Evolutionary conservation across 2,113 vertebrate genomes (phyloP).

Genomic region (Corythornis madagascariensis): DNA sequence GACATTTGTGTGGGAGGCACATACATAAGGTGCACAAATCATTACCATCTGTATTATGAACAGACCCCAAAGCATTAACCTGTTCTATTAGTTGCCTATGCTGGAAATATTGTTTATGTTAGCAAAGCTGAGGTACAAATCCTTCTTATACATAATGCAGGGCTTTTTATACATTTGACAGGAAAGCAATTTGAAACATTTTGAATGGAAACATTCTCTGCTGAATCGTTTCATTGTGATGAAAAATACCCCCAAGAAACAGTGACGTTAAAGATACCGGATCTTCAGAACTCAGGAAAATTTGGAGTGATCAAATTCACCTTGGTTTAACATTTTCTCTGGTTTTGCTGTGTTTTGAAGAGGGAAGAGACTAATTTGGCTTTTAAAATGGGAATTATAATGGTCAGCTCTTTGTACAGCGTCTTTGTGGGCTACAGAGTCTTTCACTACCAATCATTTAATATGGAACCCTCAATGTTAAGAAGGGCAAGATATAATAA

Average conservation of each 20-base stretch:
- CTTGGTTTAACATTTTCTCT: slow-evolving; percentile 21
- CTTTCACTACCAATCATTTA: slow-evolving; percentile 22
- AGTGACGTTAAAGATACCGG: background rate
- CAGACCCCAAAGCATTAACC: slow-evolving; percentile 33
- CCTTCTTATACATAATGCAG: slow-evolving; percentile 58
- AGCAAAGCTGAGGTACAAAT: slow-evolving; percentile 48
- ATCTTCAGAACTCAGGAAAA: background rate
- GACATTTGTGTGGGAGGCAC: background rate
- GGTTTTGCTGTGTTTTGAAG: background rate
- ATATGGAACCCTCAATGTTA: background rate
- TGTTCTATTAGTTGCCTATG: slow-evolving; percentile 31
- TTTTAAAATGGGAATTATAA: slow-evolving; percentile 33
- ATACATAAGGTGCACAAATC: background rate
- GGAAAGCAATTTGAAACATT: slow-evolving; percentile 50
- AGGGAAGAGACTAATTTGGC: background rate
- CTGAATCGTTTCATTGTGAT: slow-evolving; percentile 40
- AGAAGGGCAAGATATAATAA: background rate
- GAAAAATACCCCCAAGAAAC: slow-evolving; percentile 47
- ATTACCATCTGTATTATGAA: slow-evolving; percentile 31
- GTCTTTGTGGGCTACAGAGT: background rate
- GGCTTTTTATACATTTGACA: slow-evolving; percentile 33
- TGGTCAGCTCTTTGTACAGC: background rate
- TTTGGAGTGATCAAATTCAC: slow-evolving; percentile 27
- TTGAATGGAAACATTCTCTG: slow-evolving; percentile 42
- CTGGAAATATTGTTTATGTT: slow-evolving; percentile 48